phyloP scores from a whole-genome alignment of 2,888 invertebrate species.

The Caenorhabditis uteleia region DNA sequence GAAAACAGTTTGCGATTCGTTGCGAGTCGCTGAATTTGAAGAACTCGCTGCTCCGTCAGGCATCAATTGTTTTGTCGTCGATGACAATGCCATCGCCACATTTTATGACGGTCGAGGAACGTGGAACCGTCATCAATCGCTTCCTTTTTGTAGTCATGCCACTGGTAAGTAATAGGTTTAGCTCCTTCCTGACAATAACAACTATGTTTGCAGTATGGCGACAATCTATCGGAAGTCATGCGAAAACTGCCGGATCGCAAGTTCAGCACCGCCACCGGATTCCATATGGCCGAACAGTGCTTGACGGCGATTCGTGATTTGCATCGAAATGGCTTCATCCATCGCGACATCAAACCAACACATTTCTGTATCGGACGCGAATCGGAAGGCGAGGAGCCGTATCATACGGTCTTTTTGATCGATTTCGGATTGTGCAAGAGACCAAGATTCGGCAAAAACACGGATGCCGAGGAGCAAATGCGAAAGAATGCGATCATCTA shows the following conservation, averaged over 20 bases:
- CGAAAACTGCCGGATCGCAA: conserved; percentile 18
- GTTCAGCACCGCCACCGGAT: conserved; percentile 18
- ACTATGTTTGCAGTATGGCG: conserved; percentile 24
- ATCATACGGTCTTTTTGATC: conserved; percentile 27
- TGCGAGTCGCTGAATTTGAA: conserved; percentile 41
- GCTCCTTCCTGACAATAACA: background rate
- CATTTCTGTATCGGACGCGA: conserved; percentile 37
- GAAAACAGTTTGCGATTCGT: conserved; percentile 31
- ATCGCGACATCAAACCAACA: conserved; percentile 40
- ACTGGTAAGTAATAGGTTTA: conserved; percentile 15
- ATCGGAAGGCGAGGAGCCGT: conserved; percentile 8
- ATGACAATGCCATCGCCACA: conserved; percentile 24
- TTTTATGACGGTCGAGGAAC: conserved; percentile 28
- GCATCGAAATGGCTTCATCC: conserved; percentile 40
- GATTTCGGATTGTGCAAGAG: conserved; percentile 40
- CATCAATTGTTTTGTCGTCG: conserved; percentile 29
- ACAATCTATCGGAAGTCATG: conserved; percentile 31
- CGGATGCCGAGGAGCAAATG: conserved; percentile 33
- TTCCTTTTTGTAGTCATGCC: conserved; percentile 41
- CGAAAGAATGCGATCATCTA: conserved; percentile 30
- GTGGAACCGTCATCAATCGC: conserved; percentile 28
- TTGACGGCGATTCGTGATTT: conserved; percentile 35
- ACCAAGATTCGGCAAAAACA: conserved; percentile 23
- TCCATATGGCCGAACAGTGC: conserved; percentile 35
- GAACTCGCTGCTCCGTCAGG: conserved; percentile 38